Conservation (phyloP, 23 tunicate genomes). For the Styela plicata region DNA sequence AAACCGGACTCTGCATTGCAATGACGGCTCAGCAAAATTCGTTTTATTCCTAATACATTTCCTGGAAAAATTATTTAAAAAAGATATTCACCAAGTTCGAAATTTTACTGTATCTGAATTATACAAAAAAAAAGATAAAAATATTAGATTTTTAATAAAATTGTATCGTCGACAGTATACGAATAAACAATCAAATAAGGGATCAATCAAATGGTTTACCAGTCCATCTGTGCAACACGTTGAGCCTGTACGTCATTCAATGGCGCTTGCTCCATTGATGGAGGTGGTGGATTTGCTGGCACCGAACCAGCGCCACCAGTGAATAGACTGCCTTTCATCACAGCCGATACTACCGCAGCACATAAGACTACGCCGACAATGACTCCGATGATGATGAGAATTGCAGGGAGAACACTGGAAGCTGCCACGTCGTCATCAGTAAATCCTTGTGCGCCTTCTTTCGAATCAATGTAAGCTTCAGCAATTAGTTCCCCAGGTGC, state of each 20-base stretch:
- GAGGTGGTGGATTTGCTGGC: conserved; percentile 26
- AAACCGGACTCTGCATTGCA: no score
- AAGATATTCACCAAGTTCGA: no score
- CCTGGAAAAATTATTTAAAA: no score
- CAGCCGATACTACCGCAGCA: conserved; percentile 66
- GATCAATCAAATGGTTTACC: no score
- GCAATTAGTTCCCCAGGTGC: background rate
- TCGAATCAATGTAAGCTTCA: background rate
- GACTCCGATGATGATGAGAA: conserved; percentile 64
- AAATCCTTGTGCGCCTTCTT: background rate
- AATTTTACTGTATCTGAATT: no score
- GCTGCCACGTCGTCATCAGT: conserved; percentile 2
- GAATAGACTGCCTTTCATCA: conserved; percentile 35
- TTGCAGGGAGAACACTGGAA: conserved; percentile 19
- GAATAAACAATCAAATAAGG: no score
- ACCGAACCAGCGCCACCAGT: conserved; percentile 2
- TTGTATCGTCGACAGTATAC: no score
- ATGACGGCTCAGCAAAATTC: no score
- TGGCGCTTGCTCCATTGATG: conserved; percentile 57
- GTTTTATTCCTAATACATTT: no score
- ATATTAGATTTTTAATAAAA: no score
- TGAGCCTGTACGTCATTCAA: conserved; percentile 80
- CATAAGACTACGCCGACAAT: conserved; percentile 64
- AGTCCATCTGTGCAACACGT: conserved; percentile 81
- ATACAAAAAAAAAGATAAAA: no score